These are phyloP conservation scores for Drosophila tristis DNA, from an alignment of 1,140 invertebrate species.

Conservation along the genomic window DNA sequence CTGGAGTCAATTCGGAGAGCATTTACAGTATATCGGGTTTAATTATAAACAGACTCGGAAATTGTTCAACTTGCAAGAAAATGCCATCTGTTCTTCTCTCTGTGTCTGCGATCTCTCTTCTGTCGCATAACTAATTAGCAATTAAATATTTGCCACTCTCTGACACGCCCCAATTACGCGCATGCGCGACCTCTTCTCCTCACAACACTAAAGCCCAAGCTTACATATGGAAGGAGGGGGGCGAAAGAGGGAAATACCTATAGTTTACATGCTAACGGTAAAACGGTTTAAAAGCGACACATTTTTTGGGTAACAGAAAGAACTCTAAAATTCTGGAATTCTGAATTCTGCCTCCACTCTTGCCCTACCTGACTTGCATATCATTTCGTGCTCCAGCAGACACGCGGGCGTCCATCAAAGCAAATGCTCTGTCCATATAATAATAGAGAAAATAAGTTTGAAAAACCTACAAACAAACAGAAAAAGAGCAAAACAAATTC, in stretches of 20 bases:
- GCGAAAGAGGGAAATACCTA: not conserved
- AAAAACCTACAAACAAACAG: constrained; percentile 8
- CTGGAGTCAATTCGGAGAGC: constrained; percentile 30
- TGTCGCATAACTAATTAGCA: constrained; percentile 61
- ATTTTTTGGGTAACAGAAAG: constrained; percentile 12
- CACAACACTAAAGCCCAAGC: constrained; percentile 1
- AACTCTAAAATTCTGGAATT: constrained; percentile 8
- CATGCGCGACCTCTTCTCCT: constrained; percentile 41
- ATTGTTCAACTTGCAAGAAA: constrained; percentile 19
- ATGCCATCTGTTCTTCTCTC: constrained; percentile 12
- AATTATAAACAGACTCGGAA: constrained; percentile 40
- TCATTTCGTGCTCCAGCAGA: constrained; percentile 56
- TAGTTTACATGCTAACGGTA: constrained; percentile 31
- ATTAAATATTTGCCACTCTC: constrained; percentile 61
- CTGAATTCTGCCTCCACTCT: constrained; percentile 12
- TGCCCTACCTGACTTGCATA: constrained; percentile 65
- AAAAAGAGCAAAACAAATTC: constrained; percentile 19
- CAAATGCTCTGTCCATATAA: not conserved
- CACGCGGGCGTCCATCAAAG: constrained; percentile 34
- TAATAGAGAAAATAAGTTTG: constrained; percentile 6
- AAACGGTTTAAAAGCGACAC: constrained; percentile 41
- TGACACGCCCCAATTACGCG: constrained; percentile 65
- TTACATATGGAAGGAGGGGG: no score
- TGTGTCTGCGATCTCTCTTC: not conserved
- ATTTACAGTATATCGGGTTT: constrained; percentile 42